Conservation (phyloP, 2,888 invertebrate species). For the Acleris holmiana region DNA sequence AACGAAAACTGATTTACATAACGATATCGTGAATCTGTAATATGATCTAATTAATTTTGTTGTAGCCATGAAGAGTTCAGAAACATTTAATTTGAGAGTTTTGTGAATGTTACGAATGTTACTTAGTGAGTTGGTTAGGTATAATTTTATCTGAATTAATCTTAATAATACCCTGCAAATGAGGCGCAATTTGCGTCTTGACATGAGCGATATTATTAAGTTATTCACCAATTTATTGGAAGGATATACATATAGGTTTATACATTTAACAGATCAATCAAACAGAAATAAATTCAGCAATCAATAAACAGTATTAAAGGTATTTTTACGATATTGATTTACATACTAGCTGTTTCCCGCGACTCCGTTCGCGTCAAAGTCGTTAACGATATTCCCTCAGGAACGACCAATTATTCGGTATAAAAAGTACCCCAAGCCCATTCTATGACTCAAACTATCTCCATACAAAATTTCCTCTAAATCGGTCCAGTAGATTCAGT, state of each 20-base stretch:
- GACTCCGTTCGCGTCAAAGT: too few species aligned
- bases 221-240: too few species aligned
- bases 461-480: too few species aligned
- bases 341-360: too few species aligned
- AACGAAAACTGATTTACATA: conserved; percentile 21
- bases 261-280: neutral
- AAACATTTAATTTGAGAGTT: neutral
- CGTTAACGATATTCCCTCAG: too few species aligned
- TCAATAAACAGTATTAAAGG: conserved; percentile 13
- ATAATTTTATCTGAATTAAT: neutral
- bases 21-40: conserved; percentile 9
- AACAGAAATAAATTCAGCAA: conserved; percentile 11
- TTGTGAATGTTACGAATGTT: neutral
- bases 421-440: too few species aligned
- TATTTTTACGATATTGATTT: conserved; percentile 3
- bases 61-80: conserved; percentile 1
- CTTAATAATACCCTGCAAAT: neutral
- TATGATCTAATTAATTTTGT: conserved; percentile 15
- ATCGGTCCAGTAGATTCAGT: too few species aligned
- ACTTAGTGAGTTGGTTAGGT: neutral
- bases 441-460: too few species aligned
- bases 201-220: too few species aligned
- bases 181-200: neutral
- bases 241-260: too few species aligned
- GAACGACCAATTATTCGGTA: too few species aligned